Base-by-base conservation (phyloP, 2,797 vertebrate species). In the Melopsittacus undulatus region DNA sequence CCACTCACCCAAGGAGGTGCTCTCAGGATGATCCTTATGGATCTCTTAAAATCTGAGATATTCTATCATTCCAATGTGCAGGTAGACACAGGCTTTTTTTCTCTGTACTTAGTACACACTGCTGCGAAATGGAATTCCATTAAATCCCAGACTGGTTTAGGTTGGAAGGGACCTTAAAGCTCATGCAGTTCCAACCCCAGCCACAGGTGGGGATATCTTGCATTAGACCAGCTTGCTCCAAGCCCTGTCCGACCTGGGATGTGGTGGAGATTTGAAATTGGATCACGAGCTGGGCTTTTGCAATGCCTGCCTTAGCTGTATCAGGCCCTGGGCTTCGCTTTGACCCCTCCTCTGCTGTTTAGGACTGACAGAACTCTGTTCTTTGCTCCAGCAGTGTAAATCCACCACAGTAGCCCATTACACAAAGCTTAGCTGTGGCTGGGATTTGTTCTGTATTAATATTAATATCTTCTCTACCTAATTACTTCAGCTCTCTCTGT, bases 1-100 rank as follows among this genome's bases (percentile, higher is more conserved):
- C 48, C n/a, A 4, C 59, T 36, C 22, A 9, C 27, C 29, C 0
- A 0, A 13, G 19, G 27, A 69, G 27, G 17, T 10, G 6, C 0
- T 0, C 57, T 75, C 1, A 0, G 56, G 32, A 26, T 38, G 63
- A 22, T 49, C 34, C 18, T 51, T 38, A 11, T 21, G 29, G 20
- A 19, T 80, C 63, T 27, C 12, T 85, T 80, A 40, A 7, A 10
- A 2, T 29, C 46, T 1, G 0, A 48, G 13, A 16, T 78, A n/a
- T 2, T 51, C 48, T 16, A 1, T 13, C 13, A n/a, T 63, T 64
- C 24, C 5, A 2, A 22, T 32, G 11, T 17, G 16, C 40, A 36
- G 29, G 13, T 21, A 42, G 68, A 18, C 23, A 12, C 0, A 2
- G 40, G 15, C 6, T 20, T 22, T 11, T 16, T 38, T 72, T 30